Percentiles rank a stretch among this genome's conserved stretches.
phyloP scores from a whole-genome alignment of 2,797 vertebrate species.

The Neoniphon sammara region DNA sequence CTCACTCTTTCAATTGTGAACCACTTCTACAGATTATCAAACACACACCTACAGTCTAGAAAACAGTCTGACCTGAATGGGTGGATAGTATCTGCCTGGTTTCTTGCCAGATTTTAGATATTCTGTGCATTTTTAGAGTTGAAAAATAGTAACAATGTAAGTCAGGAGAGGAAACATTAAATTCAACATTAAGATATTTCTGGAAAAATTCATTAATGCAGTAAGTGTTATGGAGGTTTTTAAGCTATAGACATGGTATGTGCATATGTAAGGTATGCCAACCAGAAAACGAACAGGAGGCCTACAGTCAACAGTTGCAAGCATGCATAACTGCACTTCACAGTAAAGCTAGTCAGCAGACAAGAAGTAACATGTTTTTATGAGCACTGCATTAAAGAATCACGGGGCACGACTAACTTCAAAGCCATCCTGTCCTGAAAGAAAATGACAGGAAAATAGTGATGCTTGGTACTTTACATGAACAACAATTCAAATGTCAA shows the following conservation, averaged over 20 bases:
- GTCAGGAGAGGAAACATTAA: background rate
- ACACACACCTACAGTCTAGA: background rate
- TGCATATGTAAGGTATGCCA: background rate
- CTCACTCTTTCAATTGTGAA: background rate
- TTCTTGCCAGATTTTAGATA: background rate
- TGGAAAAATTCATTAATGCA: too few relatives aligned
- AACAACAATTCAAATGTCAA: conserved; percentile 18
- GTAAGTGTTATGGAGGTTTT: too few relatives aligned
- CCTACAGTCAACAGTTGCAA: conserved; percentile 3
- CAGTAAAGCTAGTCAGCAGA: background rate
- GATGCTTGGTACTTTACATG: conserved; percentile 7
- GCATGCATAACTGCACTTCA: background rate
- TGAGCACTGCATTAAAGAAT: background rate
- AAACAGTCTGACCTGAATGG: too few relatives aligned
- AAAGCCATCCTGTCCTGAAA: background rate
- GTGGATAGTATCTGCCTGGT: too few relatives aligned
- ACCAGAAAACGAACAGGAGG: conserved; percentile 18
- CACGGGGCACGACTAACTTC: background rate
- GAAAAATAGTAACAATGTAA: background rate
- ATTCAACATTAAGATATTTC: background rate
- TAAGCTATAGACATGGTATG: background rate
- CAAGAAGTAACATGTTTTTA: conserved; percentile 17
- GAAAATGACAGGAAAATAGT: background rate
- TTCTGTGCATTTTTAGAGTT: background rate
- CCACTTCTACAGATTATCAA: background rate